Base-by-base conservation (phyloP, 2,888 invertebrate species). In the Drosophila silvestris region DNA sequence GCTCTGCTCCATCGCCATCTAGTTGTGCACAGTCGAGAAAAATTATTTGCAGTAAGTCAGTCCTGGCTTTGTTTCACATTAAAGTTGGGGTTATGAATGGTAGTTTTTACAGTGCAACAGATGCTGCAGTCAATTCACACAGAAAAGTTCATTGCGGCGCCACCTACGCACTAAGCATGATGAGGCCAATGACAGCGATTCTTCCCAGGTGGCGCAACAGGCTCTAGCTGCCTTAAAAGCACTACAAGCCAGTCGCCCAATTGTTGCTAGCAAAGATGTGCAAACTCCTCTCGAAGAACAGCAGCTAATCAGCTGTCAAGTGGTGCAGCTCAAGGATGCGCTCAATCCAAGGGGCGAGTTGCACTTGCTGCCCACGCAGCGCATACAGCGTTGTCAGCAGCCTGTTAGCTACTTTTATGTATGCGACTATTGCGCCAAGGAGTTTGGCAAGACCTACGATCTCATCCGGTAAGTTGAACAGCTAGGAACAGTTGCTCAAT, bases 361-460 rank as follows among this genome's bases (percentile, higher is more conserved):
- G 5, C 51, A 58, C 12, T 3, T 41, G 9, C 5, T 70, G 14
- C 19, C 63, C 26, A 47, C 74, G 10, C 81, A 79, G 32, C 51
- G 35, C 30, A 72, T 88, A 14, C 57, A 71, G 53, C 74, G 78
- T 9, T 19, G 26, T 12, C 35, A 67, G 32, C 28, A 33, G 14
- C 77, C 66, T 6, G 28, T 16, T 9, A 57, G 59, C 3, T 63
- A 67, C 16, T 85, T 77, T 51, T 86, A 88, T 54, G 79, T 83
- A 3, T 92, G 92, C 50, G 81, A 82, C 35, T 85, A 78, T 56
- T 92, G 92, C 59, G 73, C 75, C 7, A 92, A 90, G 54, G 79
- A 83, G 39, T 91, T 92, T 65, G 72, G 75, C 37, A 86, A 87
- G 30, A 71, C 75, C 0, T 89, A 86, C 64, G 87, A 91, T 75